phyloP scores from a whole-genome alignment of 2,113 vertebrate species.

The Megaleporinus macrocephalus region DNA sequence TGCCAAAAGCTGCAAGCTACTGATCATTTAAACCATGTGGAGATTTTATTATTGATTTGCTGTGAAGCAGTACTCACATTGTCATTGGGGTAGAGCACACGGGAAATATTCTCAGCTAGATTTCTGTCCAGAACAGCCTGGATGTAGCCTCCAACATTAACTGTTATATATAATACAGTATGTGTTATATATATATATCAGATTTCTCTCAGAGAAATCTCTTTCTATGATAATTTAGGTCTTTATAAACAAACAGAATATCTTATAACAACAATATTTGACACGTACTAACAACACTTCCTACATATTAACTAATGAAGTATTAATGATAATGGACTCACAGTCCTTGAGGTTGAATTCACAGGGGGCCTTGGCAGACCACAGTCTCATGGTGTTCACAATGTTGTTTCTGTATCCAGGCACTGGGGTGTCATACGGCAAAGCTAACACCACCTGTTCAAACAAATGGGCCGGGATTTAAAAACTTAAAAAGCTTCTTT shows the following conservation, averaged over 20 bases:
- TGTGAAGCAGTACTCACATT: constrained; percentile 78
- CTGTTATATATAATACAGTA: constrained; percentile 61
- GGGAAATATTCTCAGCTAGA: constrained; percentile 92
- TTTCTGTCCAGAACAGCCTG: constrained; percentile 92
- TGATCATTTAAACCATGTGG: background rate
- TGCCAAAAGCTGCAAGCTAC: background rate
- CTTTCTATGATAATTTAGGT: too few relatives aligned
- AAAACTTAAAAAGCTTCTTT: background rate
- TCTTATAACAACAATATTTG: background rate
- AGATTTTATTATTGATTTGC: background rate
- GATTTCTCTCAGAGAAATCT: too few relatives aligned
- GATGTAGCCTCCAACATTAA: constrained; percentile 90
- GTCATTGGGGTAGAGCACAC: constrained; percentile 92
- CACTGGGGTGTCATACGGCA: constrained; percentile 91
- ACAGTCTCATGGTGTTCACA: constrained; percentile 94
- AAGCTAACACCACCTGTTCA: constrained; percentile 84
- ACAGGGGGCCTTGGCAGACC: constrained; percentile 92
- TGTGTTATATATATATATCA: too few relatives aligned
- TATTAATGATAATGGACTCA: constrained; percentile 68
- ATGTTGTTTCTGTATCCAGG: constrained; percentile 91
- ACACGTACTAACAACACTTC: background rate
- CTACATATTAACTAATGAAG: background rate
- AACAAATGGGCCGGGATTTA: background rate
- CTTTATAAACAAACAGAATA: background rate
- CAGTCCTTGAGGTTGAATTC: constrained; percentile 95